These are phyloP conservation scores for Ascidia mentula DNA, from an alignment of 23 tunicate species.

Conservation along the genomic window DNA sequence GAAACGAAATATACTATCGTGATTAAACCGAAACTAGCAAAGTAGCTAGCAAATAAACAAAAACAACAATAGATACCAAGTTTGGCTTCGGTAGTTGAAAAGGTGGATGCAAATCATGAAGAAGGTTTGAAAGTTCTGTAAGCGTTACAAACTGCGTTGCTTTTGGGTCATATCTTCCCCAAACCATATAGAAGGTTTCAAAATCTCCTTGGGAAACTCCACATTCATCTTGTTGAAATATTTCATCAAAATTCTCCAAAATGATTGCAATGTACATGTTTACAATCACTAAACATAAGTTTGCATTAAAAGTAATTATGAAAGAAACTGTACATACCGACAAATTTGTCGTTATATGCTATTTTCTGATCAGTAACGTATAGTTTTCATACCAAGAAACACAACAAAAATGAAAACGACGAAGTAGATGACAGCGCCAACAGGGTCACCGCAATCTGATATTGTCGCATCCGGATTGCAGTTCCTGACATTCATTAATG, in stretches of 20 bases:
- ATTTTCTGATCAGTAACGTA: not conserved
- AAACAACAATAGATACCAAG: constrained; percentile 40
- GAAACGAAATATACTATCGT: too few species aligned
- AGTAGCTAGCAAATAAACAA: too few species aligned
- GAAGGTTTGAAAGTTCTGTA: constrained; percentile 63
- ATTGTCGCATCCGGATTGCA: constrained; percentile 13
- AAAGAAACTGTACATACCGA: not conserved
- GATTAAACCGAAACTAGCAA: too few species aligned
- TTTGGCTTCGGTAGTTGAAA: constrained; percentile 88
- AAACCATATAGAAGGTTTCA: constrained; percentile 89
- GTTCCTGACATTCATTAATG: constrained; percentile 69
- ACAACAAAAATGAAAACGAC: constrained; percentile 70
- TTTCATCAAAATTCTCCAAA: constrained; percentile 91
- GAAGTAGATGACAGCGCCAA: constrained; percentile 67
- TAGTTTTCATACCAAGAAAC: constrained; percentile 65
- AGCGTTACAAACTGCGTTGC: constrained; percentile 91
- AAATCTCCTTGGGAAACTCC: constrained; percentile 92
- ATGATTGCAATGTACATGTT: constrained; percentile 99
- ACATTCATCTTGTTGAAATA: constrained; percentile 86
- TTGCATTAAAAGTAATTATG: too few species aligned
- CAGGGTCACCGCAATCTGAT: constrained; percentile 66
- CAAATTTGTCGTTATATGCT: not conserved
- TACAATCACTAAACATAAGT: constrained; percentile 70
- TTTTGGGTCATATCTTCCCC: constrained; percentile 95
- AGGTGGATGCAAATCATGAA: constrained; percentile 91